These are phyloP conservation scores for Tribolium freemani DNA, from an alignment of 2,888 invertebrate genomes.

Conservation along the genomic window DNA sequence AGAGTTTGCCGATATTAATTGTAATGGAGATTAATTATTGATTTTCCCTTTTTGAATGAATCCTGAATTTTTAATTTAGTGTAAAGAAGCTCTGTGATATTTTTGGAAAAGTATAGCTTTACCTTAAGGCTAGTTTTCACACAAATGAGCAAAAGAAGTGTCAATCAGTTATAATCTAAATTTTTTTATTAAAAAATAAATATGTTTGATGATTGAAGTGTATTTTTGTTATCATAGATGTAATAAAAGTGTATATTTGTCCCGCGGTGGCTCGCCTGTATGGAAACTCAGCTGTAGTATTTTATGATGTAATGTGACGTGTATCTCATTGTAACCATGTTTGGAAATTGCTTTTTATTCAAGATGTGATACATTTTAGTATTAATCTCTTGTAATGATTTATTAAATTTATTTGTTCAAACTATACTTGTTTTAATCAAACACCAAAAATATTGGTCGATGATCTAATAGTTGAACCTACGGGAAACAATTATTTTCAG, in stretches of 20 bases:
- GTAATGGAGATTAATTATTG: slow-evolving; percentile 48
- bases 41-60: slow-evolving; percentile 19
- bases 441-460: background rate
- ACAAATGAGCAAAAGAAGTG: slow-evolving; percentile 5
- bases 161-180: background rate
- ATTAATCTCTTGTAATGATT: slow-evolving; percentile 22
- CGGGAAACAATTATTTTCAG: background rate
- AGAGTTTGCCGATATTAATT: slow-evolving; percentile 77
- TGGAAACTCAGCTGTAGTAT: slow-evolving; percentile 12
- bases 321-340: slow-evolving; percentile 23
- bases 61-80: slow-evolving; percentile 35
- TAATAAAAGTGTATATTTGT: background rate
- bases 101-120: slow-evolving; percentile 34
- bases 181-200: slow-evolving; percentile 1
- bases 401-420: slow-evolving; percentile 33
- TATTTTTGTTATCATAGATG: background rate
- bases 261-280: background rate
- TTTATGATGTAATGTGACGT: slow-evolving; percentile 19
- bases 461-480: too few relatives aligned
- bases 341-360: slow-evolving; percentile 12
- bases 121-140: slow-evolving; percentile 23
- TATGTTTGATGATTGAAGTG: background rate
- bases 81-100: slow-evolving; percentile 44
- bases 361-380: slow-evolving; percentile 34
- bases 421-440: background rate